phyloP scores from a whole-genome alignment of 2,797 vertebrate genomes.

The Anas bahamensis region DNA sequence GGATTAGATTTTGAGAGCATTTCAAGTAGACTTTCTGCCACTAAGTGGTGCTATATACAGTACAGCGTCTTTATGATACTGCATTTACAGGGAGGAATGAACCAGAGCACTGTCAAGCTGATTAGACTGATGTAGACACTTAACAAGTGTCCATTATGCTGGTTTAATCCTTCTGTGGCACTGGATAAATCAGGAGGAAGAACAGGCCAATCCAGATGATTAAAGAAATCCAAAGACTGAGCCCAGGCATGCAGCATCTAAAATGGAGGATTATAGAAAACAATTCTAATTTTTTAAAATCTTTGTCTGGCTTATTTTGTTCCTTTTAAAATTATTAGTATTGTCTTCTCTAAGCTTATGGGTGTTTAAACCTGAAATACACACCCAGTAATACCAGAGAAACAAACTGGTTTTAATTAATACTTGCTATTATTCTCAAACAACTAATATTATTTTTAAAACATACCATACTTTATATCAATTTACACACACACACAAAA shows the following conservation, averaged over 20 bases:
- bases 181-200: background rate
- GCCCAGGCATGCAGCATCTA: background rate
- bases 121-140: background rate
- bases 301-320: background rate
- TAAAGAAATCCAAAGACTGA: constrained; percentile 57
- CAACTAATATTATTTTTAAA: background rate
- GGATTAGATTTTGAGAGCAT: background rate
- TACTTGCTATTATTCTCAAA: background rate
- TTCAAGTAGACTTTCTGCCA: constrained; percentile 11
- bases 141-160: background rate
- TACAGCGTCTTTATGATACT: background rate
- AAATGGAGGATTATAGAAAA: constrained; percentile 9
- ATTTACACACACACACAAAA: background rate
- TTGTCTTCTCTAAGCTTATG: background rate
- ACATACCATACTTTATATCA: background rate
- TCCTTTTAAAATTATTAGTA: background rate
- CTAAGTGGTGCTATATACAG: constrained; percentile 70
- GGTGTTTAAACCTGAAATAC: background rate
- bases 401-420: background rate
- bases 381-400: background rate
- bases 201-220: constrained; percentile 39
- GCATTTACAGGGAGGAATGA: background rate
- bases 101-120: background rate
- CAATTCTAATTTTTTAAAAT: constrained; percentile 14
- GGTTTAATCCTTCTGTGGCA: background rate